Percentiles rank a stretch among this genome's conserved stretches.
phyloP scores from a whole-genome alignment of 2,888 invertebrate genomes.

The Linnaemya tessellans region DNA sequence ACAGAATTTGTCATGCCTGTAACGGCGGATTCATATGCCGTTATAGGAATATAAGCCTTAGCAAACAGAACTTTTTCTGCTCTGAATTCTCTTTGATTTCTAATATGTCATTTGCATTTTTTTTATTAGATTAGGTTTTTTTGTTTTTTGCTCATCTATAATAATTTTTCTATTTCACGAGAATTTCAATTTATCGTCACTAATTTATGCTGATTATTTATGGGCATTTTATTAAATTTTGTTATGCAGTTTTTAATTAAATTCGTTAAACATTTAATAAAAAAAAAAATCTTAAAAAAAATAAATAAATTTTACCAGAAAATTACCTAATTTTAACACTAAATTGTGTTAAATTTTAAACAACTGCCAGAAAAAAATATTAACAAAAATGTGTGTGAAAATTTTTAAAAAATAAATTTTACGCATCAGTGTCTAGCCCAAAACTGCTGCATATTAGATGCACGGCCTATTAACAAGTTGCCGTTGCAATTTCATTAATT shows the following conservation, averaged over 20 bases:
- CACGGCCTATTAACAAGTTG: constrained; percentile 14
- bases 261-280: too few species aligned
- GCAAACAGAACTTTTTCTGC: too few species aligned
- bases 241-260: neutral
- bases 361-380: constrained; percentile 41
- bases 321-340: constrained; percentile 35
- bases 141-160: too few species aligned
- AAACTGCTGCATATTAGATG: constrained; percentile 31
- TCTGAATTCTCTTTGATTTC: too few species aligned
- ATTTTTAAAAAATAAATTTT: constrained; percentile 2
- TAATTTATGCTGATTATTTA: constrained; percentile 11
- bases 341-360: constrained; percentile 50
- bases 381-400: neutral
- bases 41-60: too few species aligned
- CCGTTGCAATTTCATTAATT: constrained; percentile 1
- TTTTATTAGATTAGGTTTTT: too few species aligned
- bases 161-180: too few species aligned
- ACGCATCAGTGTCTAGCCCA: constrained; percentile 33
- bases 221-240: neutral
- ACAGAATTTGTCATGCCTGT: too few species aligned
- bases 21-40: too few species aligned
- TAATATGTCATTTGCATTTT: too few species aligned
- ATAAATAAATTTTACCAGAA: constrained; percentile 18
- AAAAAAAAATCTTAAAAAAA: too few species aligned
- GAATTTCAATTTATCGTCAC: neutral